Percentiles rank a stretch among this genome's conserved stretches.
These are phyloP conservation scores for Tympanoctomys barrerae DNA, from an alignment of 2,797 vertebrate genomes.

Conservation along the genomic window DNA sequence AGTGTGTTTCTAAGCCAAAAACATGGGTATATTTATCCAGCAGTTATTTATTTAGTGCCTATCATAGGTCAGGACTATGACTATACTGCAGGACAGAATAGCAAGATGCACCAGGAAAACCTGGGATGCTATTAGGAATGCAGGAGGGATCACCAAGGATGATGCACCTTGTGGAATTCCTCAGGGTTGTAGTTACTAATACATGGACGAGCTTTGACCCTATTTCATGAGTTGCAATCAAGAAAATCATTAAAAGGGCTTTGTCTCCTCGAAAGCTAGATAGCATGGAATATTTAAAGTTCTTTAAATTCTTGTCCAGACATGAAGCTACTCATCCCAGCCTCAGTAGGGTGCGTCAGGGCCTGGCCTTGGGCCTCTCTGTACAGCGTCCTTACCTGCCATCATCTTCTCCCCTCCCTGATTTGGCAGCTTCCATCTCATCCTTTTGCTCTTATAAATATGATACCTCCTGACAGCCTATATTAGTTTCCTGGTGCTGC, in stretches of 20 bases:
- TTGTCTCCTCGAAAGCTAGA: background rate
- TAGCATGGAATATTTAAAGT: background rate
- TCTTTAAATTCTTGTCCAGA: slow-evolving; percentile 16
- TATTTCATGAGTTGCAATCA: background rate
- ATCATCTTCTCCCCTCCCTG: rapidly evolving
- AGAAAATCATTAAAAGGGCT: background rate
- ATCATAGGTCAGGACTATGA: background rate
- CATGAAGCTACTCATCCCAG: background rate
- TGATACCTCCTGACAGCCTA: background rate
- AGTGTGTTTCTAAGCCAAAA: slow-evolving; percentile 17
- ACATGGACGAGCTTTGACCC: background rate
- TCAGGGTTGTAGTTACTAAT: background rate
- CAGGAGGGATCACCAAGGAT: background rate
- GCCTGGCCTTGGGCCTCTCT: rapidly evolving
- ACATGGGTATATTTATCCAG: background rate
- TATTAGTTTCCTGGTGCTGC: background rate
- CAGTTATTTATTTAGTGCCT: background rate
- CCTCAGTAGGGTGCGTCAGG: rapidly evolving
- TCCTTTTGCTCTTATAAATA: background rate
- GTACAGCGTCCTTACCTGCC: background rate
- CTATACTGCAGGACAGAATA: background rate
- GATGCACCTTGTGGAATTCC: slow-evolving; percentile 23
- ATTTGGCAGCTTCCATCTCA: rapidly evolving
- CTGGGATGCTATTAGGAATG: background rate
- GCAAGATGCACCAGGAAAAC: background rate